These are phyloP conservation scores for Morbakka virulenta DNA, from an alignment of 30 jellyfish, hydroid and myxozoan species.

Conservation along the genomic window DNA sequence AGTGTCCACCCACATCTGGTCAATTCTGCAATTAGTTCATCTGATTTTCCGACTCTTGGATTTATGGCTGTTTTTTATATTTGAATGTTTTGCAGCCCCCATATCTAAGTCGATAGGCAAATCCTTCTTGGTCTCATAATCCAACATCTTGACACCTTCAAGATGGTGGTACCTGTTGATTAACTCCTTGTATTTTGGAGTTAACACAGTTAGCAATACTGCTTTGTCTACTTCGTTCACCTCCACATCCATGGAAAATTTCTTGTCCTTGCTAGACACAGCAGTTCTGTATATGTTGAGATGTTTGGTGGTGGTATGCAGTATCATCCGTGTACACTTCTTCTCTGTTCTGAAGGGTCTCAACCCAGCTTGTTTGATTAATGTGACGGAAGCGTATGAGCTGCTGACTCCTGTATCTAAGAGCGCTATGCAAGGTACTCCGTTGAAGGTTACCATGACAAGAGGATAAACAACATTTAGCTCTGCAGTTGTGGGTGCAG, in stretches of 20 bases:
- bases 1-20: constrained; percentile 5
- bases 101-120: constrained; percentile 7
- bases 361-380: not conserved
- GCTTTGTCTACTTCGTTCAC: too few relatives aligned
- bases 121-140: constrained; percentile 1
- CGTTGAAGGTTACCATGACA: constrained; percentile 5
- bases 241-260: too few relatives aligned
- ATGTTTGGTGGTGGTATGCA: not conserved
- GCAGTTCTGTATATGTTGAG: not conserved
- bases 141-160: not conserved
- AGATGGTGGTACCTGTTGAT: not conserved
- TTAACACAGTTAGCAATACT: not conserved
- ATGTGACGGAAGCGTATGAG: constrained; percentile 42
- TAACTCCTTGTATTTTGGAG: constrained; percentile 13
- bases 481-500: not conserved
- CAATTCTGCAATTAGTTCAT: constrained; percentile 36
- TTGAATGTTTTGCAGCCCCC: constrained; percentile 1
- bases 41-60: constrained; percentile 10
- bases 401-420: constrained; percentile 76
- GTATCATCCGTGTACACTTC: constrained; percentile 14
- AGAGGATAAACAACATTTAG: constrained; percentile 15
- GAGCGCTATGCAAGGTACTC: constrained; percentile 42
- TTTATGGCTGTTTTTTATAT: not conserved
- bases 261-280: too few relatives aligned
- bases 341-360: constrained; percentile 1